Percentiles rank a stretch among this genome's conserved stretches.
phyloP scores from a whole-genome alignment of 2,888 invertebrate species.

The Xanthia togata region DNA sequence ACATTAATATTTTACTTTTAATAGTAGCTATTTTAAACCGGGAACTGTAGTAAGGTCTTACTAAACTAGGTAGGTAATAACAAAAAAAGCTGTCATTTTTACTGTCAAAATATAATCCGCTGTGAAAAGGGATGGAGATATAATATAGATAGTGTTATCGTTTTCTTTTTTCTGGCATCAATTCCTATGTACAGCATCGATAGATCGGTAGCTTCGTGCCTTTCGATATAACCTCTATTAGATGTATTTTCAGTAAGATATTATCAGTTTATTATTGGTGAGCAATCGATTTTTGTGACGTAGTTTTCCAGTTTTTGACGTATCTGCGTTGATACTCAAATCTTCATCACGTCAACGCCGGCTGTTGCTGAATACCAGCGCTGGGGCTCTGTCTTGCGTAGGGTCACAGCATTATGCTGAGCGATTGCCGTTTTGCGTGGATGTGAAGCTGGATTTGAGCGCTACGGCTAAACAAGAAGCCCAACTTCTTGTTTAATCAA shows the following conservation, averaged over 20 bases:
- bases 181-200: not conserved
- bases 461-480: too few species aligned
- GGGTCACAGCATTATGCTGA: not conserved
- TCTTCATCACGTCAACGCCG: not conserved
- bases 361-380: not conserved
- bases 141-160: constrained; percentile 3
- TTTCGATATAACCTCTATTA: not conserved
- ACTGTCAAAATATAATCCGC: not conserved
- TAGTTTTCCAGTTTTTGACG: not conserved
- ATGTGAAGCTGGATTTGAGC: not conserved
- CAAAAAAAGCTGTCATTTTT: constrained; percentile 12
- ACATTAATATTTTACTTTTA: not conserved
- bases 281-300: not conserved
- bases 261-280: too few species aligned
- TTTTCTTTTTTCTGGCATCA: constrained; percentile 16
- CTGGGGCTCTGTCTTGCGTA: not conserved
- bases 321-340: not conserved
- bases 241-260: not conserved
- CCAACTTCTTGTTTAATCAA: not conserved
- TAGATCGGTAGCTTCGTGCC: not conserved
- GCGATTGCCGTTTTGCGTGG: not conserved
- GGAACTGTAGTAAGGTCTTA: not conserved
- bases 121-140: constrained; percentile 17
- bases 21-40: not conserved
- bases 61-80: not conserved